Percentiles rank a stretch among this genome's conserved stretches.
These are phyloP conservation scores for Hippocampus barbouri DNA, from an alignment of 2,113 vertebrate species.

Conservation along the genomic window DNA sequence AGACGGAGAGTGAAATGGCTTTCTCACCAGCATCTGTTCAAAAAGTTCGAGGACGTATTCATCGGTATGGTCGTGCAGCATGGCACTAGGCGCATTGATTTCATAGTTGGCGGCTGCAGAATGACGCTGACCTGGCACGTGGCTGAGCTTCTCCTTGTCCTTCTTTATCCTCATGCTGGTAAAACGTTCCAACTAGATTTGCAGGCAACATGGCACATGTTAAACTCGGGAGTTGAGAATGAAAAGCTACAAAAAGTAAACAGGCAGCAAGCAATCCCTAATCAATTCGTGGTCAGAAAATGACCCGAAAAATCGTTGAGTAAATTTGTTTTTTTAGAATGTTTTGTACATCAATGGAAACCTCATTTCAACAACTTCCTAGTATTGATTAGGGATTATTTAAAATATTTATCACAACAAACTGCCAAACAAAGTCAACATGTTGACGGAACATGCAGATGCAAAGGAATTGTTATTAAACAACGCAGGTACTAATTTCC, in stretches of 20 bases:
- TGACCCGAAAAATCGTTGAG: no score
- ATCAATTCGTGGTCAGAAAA: conserved; percentile 19
- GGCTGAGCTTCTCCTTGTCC: conserved; percentile 80
- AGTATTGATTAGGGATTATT: conserved; percentile 20
- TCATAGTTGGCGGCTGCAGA: conserved; percentile 78
- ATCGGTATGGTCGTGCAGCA: conserved; percentile 75
- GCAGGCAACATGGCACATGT: conserved; percentile 18
- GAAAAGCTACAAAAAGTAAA: background rate
- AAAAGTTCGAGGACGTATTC: conserved; percentile 83
- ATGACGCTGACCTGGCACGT: conserved; percentile 69
- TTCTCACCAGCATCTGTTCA: conserved; percentile 89
- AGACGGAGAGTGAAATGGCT: background rate
- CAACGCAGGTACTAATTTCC: background rate
- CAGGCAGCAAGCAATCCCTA: conserved; percentile 6
- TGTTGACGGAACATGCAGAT: conserved; percentile 5
- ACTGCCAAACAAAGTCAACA: conserved; percentile 22
- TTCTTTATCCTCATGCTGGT: conserved; percentile 91
- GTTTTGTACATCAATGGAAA: conserved; percentile 9
- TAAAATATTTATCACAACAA: conserved; percentile 10
- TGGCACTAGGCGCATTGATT: conserved; percentile 56
- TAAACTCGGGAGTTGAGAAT: conserved; percentile 7
- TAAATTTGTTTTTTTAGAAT: background rate
- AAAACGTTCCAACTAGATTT: conserved; percentile 83
- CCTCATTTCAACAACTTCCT: conserved; percentile 10
- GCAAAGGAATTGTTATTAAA: background rate